A percentile compares a stretch with the other conserved stretches of the same genome.
These are phyloP conservation scores for Dolomedes plantarius DNA, from an alignment of 2,888 invertebrate species.

Conservation along the genomic window DNA sequence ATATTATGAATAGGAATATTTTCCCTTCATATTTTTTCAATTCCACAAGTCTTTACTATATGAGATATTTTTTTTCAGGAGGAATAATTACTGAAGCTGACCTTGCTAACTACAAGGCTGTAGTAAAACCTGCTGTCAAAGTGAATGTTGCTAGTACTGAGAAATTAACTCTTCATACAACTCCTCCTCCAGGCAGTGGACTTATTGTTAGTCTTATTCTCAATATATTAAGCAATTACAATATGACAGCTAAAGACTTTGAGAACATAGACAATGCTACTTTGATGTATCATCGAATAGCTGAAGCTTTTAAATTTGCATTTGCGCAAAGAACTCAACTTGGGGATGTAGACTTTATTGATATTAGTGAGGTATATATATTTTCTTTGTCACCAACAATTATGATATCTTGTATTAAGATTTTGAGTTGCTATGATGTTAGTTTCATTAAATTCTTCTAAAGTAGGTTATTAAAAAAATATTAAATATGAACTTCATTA, in stretches of 20 bases:
- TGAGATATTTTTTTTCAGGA: no score
- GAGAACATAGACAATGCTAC: constrained; percentile 73
- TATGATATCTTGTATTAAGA: no score
- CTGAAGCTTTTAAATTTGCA: constrained; percentile 94
- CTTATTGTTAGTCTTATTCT: constrained; percentile 87
- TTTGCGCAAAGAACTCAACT: constrained; percentile 89
- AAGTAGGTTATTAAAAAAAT: no score
- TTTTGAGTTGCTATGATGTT: no score
- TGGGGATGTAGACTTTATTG: constrained; percentile 80
- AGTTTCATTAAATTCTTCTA: no score
- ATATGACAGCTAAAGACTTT: constrained; percentile 67
- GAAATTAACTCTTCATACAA: constrained; percentile 81
- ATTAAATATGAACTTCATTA: no score
- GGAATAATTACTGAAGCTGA: constrained; percentile 87
- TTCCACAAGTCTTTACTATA: no score
- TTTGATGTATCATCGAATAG: constrained; percentile 85
- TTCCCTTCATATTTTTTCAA: no score
- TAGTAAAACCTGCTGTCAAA: constrained; percentile 34
- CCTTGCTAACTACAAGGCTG: constrained; percentile 81
- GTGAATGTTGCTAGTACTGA: constrained; percentile 80
- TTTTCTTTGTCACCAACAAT: not conserved
- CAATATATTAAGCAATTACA: constrained; percentile 81
- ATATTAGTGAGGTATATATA: constrained; percentile 56
- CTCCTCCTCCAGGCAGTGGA: constrained; percentile 83
- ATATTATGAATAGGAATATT: no score